A percentile compares a stretch with the other conserved stretches of the same genome.
phyloP scores from a whole-genome alignment of 2,797 vertebrate species.

The Euthynnus affinis region DNA sequence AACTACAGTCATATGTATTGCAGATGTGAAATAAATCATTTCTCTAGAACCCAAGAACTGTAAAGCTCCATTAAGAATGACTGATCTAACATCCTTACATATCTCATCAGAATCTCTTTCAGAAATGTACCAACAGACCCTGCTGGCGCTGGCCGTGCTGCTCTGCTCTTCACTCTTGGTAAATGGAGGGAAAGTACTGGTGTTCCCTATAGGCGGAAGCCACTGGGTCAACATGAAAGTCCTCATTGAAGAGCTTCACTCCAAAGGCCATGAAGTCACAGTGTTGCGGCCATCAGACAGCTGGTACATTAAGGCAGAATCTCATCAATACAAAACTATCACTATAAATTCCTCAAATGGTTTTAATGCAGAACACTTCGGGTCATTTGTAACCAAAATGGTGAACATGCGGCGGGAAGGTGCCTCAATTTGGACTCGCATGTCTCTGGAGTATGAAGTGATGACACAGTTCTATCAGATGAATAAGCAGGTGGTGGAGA shows the following conservation, averaged over 20 bases:
- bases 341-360: conserved; percentile 3
- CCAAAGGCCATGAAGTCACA: conserved; percentile 71
- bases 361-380: conserved; percentile 33
- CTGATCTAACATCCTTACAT: background rate
- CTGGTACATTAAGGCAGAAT: conserved; percentile 74
- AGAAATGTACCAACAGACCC: conserved; percentile 38
- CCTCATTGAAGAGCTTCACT: conserved; percentile 68
- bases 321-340: conserved; percentile 65
- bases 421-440: conserved; percentile 41
- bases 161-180: conserved; percentile 37
- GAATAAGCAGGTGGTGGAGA: background rate
- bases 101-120: conserved; percentile 38
- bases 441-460: conserved; percentile 47
- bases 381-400: background rate
- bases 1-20: too few species aligned
- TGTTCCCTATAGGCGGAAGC: conserved; percentile 72
- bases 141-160: conserved; percentile 38
- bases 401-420: conserved; percentile 33
- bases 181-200: conserved; percentile 68
- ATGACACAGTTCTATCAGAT: conserved; percentile 26
- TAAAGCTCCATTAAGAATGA: background rate
- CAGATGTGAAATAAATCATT: too few species aligned
- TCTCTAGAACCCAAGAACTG: background rate
- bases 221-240: conserved; percentile 83
- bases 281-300: conserved; percentile 56